Evolutionary conservation across 2,797 vertebrate species (phyloP), one percentile per base, ranked within the genome.

Genomic region (Avahi laniger): DNA sequence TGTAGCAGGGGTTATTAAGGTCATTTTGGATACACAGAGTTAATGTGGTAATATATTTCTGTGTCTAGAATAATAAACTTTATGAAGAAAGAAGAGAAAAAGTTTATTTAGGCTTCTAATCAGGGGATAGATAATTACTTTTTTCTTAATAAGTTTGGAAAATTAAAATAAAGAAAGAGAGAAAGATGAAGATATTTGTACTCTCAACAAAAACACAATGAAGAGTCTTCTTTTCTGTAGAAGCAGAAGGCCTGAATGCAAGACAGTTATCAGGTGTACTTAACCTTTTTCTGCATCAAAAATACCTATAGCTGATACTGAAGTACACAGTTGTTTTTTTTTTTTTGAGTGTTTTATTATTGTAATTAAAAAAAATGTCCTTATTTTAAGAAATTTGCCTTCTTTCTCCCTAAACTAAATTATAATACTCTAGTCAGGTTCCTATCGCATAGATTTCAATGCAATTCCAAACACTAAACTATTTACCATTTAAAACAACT

Each of bases 261-360:
- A 52, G 46, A 61, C 33, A 14, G 2, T 28, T 78, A 3, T 57
- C 61, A 90, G 35, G 3, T 50, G 26, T 26, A 35, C 85, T 78
- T 69, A 52, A 20, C 41, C 33, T 46, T 22, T 65, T 65, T 61
- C 48, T 48, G 7, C 4, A 76, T 26, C 67, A 76, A 17, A 52
- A 80, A 70, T 48, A 5, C 17, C 12, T 33, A 9, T 7, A 46
- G 35, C n/a, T 50, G 35, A 86, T 63, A 78, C 10, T 67, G 13
- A 72, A 7, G 7, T 52, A 69, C 43, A 61, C 30, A 5, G 1
- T 33, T 83, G 41, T 2, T 41, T 7, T n/a, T n/a, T n/a, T n/a
- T n/a, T n/a, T n/a, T n/a, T n/a, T 99, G 81, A 97, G 98, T 98
- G 38, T 35, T 63, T 87, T 84, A 41, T 82, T 80, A 52, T 38